phyloP scores from a whole-genome alignment of 2,888 invertebrate species.

The Apamea sordens region DNA sequence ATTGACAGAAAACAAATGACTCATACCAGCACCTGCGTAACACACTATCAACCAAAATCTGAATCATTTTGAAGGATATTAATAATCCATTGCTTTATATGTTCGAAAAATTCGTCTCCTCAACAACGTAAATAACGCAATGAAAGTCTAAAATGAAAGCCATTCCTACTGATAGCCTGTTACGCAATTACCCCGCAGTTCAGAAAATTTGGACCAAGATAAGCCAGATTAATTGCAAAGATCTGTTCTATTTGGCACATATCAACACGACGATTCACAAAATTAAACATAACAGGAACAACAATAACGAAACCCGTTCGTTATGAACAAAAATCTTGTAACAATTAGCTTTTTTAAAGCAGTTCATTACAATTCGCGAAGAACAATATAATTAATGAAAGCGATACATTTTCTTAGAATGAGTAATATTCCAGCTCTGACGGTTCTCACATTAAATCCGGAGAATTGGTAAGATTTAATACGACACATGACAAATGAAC shows the following conservation, averaged over 20 bases:
- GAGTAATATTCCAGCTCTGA: constrained; percentile 51
- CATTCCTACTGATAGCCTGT: background rate
- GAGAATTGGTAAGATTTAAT: constrained; percentile 60
- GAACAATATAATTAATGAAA: constrained; percentile 60
- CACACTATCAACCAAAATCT: no score
- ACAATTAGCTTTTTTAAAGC: constrained; percentile 36
- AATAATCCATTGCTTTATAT: background rate
- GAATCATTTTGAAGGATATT: no score
- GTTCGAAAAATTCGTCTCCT: background rate
- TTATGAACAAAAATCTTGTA: constrained; percentile 18
- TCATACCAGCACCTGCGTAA: no score
- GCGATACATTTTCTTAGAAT: constrained; percentile 56
- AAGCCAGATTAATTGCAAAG: constrained; percentile 40
- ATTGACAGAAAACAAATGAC: background rate
- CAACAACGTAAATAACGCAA: background rate
- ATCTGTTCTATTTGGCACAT: constrained; percentile 42
- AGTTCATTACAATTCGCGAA: constrained; percentile 34
- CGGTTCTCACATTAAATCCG: constrained; percentile 46
- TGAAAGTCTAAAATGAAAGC: background rate
- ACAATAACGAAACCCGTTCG: background rate
- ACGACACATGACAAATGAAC: constrained; percentile 65
- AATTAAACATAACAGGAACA: constrained; percentile 13
- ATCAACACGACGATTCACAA: constrained; percentile 7
- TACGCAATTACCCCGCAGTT: background rate
- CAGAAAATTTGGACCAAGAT: constrained; percentile 2